Evolutionary conservation across 2,888 invertebrate species (phyloP), one percentile per base, ranked within the genome.

Genomic region (Eupeodes luniger): DNA sequence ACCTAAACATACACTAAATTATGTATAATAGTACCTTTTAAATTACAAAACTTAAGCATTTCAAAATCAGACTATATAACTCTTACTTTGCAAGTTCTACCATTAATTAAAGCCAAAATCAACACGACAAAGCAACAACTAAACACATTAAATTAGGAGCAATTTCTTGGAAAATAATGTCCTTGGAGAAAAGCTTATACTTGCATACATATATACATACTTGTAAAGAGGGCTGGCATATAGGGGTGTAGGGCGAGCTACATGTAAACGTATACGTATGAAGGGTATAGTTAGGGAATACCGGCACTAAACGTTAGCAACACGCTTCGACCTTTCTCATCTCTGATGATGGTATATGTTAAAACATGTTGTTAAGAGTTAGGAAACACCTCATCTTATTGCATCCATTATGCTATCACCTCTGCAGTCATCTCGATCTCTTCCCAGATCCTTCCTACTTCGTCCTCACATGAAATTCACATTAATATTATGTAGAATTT

Each of bases 391-490:
- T 83, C 36, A 83, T 83, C 83, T 57, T 64, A 75, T 79, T 82
- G 78, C 75, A 70, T 76, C 79, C 40, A 77, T 81, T 77, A 72
- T 72, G 64, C 79, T 83, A 74, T 67, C 79, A 83, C 75, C 78
- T 86, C 74, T 64, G 74, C n/a, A 78, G 70, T 55, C 62, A 47
- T 75, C 40, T 40, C 40, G 40, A 40, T 40, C 40, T 40, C 40
- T 7, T 40, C 40, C 40, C 40, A 40, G 40, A 9, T 40, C 2
- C 40, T 5, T 5, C 10, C 61, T 55, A 4, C 6, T 19, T 47
- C 59, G 47, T 5, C 69, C 70, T 51, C 36, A 49, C 62, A 69
- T 5, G 55, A 27, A 47, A 44, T 59, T 49, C 59, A 79, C 51
- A 69, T 74, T 70, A 44, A 78, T 27, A 27, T 27, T 27, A 27